These are phyloP conservation scores for Rhodophaea formosa DNA, from an alignment of 2,888 invertebrate species.

Conservation along the genomic window DNA sequence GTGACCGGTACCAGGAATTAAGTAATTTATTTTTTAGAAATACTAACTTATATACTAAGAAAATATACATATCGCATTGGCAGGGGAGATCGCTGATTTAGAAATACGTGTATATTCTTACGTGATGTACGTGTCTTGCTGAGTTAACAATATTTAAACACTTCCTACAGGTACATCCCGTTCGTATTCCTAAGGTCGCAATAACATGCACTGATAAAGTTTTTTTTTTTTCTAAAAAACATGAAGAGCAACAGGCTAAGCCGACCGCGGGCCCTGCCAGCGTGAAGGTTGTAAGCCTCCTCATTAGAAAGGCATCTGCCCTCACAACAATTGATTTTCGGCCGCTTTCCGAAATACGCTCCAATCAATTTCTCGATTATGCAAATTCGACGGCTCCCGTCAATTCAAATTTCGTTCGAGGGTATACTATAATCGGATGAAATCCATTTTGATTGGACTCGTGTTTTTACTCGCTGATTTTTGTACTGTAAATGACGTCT, in stretches of 20 bases:
- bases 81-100: too few relatives aligned
- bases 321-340: constrained; percentile 58
- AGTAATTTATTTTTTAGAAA: too few relatives aligned
- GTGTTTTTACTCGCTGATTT: constrained; percentile 47
- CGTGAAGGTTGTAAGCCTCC: constrained; percentile 27
- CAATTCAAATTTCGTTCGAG: constrained; percentile 51
- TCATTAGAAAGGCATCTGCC: constrained; percentile 65
- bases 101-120: too few relatives aligned
- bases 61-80: too few relatives aligned
- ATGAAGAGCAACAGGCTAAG: constrained; percentile 33
- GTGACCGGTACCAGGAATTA: too few relatives aligned
- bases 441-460: constrained; percentile 54
- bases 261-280: constrained; percentile 7
- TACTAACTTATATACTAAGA: too few relatives aligned
- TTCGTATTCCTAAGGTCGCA: too few relatives aligned
- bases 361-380: constrained; percentile 78
- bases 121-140: too few relatives aligned
- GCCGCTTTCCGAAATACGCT: constrained; percentile 62
- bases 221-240: neutral
- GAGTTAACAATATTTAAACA: too few relatives aligned
- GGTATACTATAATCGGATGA: constrained; percentile 51
- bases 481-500: neutral
- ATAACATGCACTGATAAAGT: too few relatives aligned
- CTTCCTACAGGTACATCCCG: too few relatives aligned
- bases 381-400: constrained; percentile 59